Evolutionary conservation across 2,888 invertebrate genomes (phyloP).

Genomic region (Aethes cnicana): DNA sequence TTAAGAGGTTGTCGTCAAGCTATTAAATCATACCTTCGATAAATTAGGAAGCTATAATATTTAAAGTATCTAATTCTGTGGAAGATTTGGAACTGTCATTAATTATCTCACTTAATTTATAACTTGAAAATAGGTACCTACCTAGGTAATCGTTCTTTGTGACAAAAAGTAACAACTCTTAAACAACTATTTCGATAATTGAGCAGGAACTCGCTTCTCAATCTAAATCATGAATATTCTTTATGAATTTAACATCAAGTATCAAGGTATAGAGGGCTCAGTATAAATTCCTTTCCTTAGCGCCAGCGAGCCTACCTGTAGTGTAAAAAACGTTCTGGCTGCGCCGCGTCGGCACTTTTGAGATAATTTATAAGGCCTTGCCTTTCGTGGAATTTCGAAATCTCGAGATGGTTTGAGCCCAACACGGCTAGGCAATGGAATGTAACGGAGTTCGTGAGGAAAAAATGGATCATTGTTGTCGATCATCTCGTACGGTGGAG

Average conservation of each 20-base stretch:
- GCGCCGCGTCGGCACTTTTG: constrained; percentile 80
- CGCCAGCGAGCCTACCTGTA: constrained; percentile 75
- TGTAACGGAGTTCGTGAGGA: constrained; percentile 77
- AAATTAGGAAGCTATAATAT: no score
- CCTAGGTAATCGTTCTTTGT: no score
- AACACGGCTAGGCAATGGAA: constrained; percentile 70
- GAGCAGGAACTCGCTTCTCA: no score
- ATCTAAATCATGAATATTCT: no score
- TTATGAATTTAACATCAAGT: constrained; percentile 38
- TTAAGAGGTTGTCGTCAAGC: no score
- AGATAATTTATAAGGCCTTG: constrained; percentile 81
- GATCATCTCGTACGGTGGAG: constrained; percentile 53
- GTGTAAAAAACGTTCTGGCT: constrained; percentile 77
- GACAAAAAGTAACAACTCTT: not conserved
- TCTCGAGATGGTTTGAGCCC: constrained; percentile 69
- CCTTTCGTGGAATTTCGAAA: constrained; percentile 82
- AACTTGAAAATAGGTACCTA: no score
- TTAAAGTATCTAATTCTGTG: no score
- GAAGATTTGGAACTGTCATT: no score
- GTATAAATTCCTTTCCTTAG: constrained; percentile 78
- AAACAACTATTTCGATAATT: no score
- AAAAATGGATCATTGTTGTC: constrained; percentile 71
- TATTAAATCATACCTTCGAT: no score
- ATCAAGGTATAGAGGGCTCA: constrained; percentile 48
- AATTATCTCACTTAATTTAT: no score